Evolutionary conservation across 2,888 invertebrate species (phyloP), one percentile per base, ranked within the genome.

Genomic region (Athalia cordata): DNA sequence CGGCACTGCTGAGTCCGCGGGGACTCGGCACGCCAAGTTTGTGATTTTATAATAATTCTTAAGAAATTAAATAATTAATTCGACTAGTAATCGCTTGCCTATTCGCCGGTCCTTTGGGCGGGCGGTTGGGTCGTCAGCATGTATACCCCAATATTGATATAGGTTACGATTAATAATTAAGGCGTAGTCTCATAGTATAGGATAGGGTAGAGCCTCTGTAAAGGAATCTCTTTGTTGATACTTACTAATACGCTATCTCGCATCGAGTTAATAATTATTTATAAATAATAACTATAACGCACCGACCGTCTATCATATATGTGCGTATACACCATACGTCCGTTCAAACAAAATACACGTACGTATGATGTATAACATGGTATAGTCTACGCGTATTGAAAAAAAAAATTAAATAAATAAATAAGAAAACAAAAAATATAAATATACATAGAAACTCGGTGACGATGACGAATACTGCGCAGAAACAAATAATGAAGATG

Each of bases 1-100:
- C 93, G 93, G 93, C 93, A 88, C 84, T 86, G 89, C 89, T 87
- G 89, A 89, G 89, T 88, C 89, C 87, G 29, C 84, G 87, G 85
- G 87, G 86, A 61, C 89, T 89, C 89, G 88, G 90, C 87, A 85
- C 87, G 86, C 89, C 88, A 89, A 89, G 88, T 90, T 89, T 90
- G 90, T 90, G 90, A 90, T 90, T 90, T 90, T 90, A 88, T 89
- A 89, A 86, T 84, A 86, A 88, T 89, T 88, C 86, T 88, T 90
- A 88, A 89, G 86, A 84, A 88, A 84, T 84, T 86, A 61, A 74
- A 62, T 59, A 78, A 68, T 80, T 15, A 74, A 78, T 77, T 79
- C 77, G 79, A 77, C 77, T 57, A 55, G 75, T 64, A 55, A 62
- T 62, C 52, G 75, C 75, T 75, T 75, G 75, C 75, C 75, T n/a